Conservation (phyloP, 2,888 invertebrate genomes). For the Allacma fusca region DNA sequence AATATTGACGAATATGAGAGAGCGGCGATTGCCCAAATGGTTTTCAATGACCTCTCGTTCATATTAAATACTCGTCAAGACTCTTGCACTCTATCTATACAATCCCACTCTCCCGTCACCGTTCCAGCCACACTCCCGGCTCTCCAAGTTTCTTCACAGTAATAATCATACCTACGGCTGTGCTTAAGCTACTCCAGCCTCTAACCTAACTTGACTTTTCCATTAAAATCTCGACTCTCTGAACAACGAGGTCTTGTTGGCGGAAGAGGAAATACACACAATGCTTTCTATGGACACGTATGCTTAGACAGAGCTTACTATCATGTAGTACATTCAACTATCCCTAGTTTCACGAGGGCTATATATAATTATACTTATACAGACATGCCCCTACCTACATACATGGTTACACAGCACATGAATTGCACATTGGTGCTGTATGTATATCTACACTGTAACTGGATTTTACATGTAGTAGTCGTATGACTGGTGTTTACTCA, state of each 20-base stretch:
- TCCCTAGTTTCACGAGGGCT: no score
- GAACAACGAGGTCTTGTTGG: background rate
- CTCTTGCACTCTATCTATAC: conserved; percentile 8
- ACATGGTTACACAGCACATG: no score
- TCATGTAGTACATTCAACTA: no score
- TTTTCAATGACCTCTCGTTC: conserved; percentile 39
- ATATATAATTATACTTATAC: no score
- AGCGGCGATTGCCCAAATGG: conserved; percentile 34
- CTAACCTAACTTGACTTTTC: conserved; percentile 16
- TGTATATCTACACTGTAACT: no score
- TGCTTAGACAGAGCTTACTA: no score
- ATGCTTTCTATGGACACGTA: conserved; percentile 5
- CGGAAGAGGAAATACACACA: background rate
- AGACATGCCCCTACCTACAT: no score
- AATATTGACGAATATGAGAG: conserved; percentile 40
- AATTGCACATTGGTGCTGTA: no score
- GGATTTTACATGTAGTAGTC: no score
- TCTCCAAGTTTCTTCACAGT: conserved; percentile 15
- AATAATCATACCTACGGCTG: background rate
- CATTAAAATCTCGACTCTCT: background rate
- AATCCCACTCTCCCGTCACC: conserved; percentile 16
- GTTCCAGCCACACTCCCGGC: background rate
- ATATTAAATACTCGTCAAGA: conserved; percentile 33
- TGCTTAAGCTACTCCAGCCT: background rate
- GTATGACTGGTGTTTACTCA: no score